phyloP scores from a whole-genome alignment of 2,888 invertebrate genomes.

The Lacanobia wlatinum region DNA sequence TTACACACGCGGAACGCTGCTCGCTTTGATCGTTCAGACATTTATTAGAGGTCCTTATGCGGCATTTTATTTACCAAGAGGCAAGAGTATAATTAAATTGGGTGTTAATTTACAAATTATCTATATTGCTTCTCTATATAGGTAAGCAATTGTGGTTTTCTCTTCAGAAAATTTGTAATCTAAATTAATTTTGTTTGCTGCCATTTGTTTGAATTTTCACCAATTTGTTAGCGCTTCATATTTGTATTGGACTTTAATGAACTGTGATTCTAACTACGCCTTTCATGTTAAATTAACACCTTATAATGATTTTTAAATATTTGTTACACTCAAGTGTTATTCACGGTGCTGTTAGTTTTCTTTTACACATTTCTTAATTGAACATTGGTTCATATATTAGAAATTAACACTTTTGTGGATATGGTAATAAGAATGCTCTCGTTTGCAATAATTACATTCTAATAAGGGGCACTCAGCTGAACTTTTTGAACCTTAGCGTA shows the following conservation, averaged over 20 bases:
- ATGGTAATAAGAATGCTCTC: slow-evolving; percentile 3
- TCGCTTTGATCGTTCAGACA: slow-evolving; percentile 85
- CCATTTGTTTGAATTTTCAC: slow-evolving; percentile 36
- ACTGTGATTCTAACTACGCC: slow-evolving; percentile 50
- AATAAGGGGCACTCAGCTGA: background rate
- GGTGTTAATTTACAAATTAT: slow-evolving; percentile 63
- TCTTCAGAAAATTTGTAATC: slow-evolving; percentile 36
- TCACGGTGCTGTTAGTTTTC: slow-evolving; percentile 29
- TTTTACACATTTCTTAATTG: slow-evolving; percentile 37
- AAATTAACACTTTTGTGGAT: slow-evolving; percentile 36
- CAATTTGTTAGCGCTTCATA: slow-evolving; percentile 35
- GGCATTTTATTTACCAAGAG: slow-evolving; percentile 70
- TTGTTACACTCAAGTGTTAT: slow-evolving; percentile 48
- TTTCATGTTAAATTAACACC: slow-evolving; percentile 52
- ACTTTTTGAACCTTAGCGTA: background rate
- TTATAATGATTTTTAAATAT: slow-evolving; percentile 63
- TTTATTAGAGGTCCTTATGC: slow-evolving; percentile 81
- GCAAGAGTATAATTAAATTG: slow-evolving; percentile 52
- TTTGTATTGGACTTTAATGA: slow-evolving; percentile 50
- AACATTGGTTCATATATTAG: slow-evolving; percentile 17
- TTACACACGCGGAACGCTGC: slow-evolving; percentile 84
- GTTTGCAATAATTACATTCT: background rate
- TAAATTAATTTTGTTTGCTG: slow-evolving; percentile 33
- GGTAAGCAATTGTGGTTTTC: slow-evolving; percentile 25
- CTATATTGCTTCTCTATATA: slow-evolving; percentile 54